Base-by-base conservation (phyloP, 2,797 vertebrate genomes). In the Brachyalestes nurse region DNA sequence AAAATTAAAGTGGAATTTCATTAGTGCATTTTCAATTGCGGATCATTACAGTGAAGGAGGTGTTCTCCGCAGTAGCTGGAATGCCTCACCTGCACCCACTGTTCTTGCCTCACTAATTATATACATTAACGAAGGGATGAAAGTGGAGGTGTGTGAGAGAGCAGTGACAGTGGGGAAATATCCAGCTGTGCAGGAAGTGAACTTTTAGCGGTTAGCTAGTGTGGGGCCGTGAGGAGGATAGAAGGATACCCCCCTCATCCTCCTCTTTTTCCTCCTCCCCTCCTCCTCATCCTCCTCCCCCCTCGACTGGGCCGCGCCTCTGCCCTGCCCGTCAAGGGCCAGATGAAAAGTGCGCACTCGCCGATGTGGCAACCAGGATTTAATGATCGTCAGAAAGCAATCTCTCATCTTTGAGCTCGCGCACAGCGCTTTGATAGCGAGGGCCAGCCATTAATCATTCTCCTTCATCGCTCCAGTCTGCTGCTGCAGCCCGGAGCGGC, bases 311-410 rank as follows among this genome's bases (percentile, higher is more conserved):
- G 79, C 64, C 38, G 62, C 73, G 19, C 42, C 76, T 77, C 75
- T 77, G 78, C 71, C 78, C 81, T 85, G 77, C 79, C 83, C 71
- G 79, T 84, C 77, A 83, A 78, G 73, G 83, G 77, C 86, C 81
- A 86, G 87, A 87, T 87, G 85, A 86, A 86, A 85, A 88, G 86
- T 86, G 86, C 77, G 72, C 76, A 73, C 85, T 86, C 77, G 85
- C 84, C 84, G 82, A 86, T 84, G 87, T 89, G 87, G 87, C 87
- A 85, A 88, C 79, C 86, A 86, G 86, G 86, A 89, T 89, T 89
- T 89, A 89, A 88, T 89, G 88, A 89, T 88, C 84, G 86, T 87
- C 88, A 85, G 87, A 88, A 87, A 86, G 87, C 82, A 87, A 86
- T 89, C 88, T 87, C 85, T 89, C 87, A 89, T 88, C 87, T 88